These are phyloP conservation scores for Aurelia sp. DNA, from an alignment of 30 jellyfish, hydroid and myxozoan species.

Conservation along the genomic window DNA sequence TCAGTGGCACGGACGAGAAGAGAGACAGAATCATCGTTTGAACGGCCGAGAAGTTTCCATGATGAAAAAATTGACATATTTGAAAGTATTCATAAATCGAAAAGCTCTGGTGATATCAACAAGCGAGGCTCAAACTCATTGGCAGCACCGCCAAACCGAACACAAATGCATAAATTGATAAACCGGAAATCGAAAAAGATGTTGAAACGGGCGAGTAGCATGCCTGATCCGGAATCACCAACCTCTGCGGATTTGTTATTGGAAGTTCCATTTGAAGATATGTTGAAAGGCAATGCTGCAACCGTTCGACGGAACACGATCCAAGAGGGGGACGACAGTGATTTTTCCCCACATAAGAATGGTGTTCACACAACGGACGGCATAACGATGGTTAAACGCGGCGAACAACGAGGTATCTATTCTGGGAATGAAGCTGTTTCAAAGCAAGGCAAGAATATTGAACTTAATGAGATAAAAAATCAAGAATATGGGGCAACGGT, in stretches of 20 bases:
- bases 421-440: neutral
- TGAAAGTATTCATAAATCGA: slow-evolving; percentile 31
- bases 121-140: slow-evolving; percentile 5
- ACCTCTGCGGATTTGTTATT: slow-evolving; percentile 46
- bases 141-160: slow-evolving; percentile 38
- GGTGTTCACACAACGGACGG: neutral
- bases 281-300: slow-evolving; percentile 35
- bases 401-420: neutral
- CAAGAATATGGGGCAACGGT: slow-evolving; percentile 19
- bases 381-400: neutral
- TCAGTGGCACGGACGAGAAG: neutral
- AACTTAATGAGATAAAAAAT: no score
- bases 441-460: neutral
- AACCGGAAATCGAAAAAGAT: slow-evolving; percentile 50
- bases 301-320: slow-evolving; percentile 19
- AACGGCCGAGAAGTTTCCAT: slow-evolving; percentile 28
- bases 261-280: slow-evolving; percentile 72
- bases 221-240: slow-evolving; percentile 53
- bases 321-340: neutral
- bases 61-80: slow-evolving; percentile 7
- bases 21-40: neutral
- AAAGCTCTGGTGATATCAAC: slow-evolving; percentile 25
- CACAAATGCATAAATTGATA: slow-evolving; percentile 56
- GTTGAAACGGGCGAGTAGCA: slow-evolving; percentile 27
- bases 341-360: neutral